A percentile compares a stretch with the other conserved stretches of the same genome.
Evolutionary conservation across 2,888 invertebrate species (phyloP).

Genomic region (Andrena camellia): DNA sequence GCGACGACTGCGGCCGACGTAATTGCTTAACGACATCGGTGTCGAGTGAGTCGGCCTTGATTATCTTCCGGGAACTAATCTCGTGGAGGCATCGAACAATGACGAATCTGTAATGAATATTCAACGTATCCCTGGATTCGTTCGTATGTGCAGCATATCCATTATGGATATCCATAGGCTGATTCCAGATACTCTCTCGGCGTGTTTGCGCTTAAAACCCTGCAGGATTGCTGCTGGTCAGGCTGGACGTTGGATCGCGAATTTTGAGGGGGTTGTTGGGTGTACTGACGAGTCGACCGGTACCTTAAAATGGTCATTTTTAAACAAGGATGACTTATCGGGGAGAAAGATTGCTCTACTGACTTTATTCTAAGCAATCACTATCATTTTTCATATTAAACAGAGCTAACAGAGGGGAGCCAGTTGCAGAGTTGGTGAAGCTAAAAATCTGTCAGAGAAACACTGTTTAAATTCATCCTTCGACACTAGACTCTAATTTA

Average conservation of each 20-base stretch:
- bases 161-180: slow-evolving; percentile 76
- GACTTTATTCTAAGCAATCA: too few relatives aligned
- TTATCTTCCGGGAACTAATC: slow-evolving; percentile 63
- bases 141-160: slow-evolving; percentile 76
- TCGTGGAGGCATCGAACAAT: slow-evolving; percentile 70
- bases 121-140: slow-evolving; percentile 77
- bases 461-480: too few relatives aligned
- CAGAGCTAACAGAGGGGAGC: too few relatives aligned
- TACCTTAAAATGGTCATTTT: not conserved
- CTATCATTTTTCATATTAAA: too few relatives aligned
- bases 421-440: too few relatives aligned
- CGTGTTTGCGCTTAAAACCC: slow-evolving; percentile 51
- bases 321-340: not conserved
- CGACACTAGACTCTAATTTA: too few relatives aligned
- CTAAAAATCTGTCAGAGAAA: too few relatives aligned
- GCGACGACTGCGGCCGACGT: slow-evolving; percentile 3
- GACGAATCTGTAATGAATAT: slow-evolving; percentile 78
- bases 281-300: not conserved
- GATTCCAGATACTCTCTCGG: slow-evolving; percentile 46
- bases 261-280: slow-evolving; percentile 13
- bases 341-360: too few relatives aligned
- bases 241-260: slow-evolving; percentile 1
- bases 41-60: slow-evolving; percentile 61
- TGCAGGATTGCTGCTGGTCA: slow-evolving; percentile 34
- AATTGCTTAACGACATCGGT: slow-evolving; percentile 60